A percentile compares a stretch with the other conserved stretches of the same genome.
These are phyloP conservation scores for Morinoia aosen DNA, from an alignment of 2,888 invertebrate genomes.

Conservation along the genomic window DNA sequence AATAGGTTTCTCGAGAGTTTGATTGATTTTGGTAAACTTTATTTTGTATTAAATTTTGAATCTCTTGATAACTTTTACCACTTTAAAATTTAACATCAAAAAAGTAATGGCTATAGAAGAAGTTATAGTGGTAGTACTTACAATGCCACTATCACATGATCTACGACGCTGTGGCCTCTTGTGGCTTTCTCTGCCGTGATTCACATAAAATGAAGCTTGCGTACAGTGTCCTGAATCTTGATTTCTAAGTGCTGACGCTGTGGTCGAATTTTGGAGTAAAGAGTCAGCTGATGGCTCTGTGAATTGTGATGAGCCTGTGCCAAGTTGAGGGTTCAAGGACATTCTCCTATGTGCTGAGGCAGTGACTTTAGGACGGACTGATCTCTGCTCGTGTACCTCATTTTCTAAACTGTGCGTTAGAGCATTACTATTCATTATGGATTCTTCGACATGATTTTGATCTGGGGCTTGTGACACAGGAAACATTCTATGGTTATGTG, in stretches of 20 bases:
- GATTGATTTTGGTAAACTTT: too few species aligned
- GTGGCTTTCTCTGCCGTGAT: not conserved
- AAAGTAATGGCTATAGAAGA: not conserved
- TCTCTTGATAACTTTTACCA: not conserved
- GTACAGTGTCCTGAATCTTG: not conserved
- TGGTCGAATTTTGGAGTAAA: not conserved
- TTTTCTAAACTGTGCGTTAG: not conserved
- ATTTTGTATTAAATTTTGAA: too few species aligned
- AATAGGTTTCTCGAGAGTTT: too few species aligned
- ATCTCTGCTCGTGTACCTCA: not conserved
- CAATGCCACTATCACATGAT: conserved; percentile 37
- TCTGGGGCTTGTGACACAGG: not conserved
- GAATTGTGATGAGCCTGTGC: not conserved
- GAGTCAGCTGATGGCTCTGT: not conserved
- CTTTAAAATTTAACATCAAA: not conserved
- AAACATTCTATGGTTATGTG: not conserved
- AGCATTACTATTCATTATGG: not conserved
- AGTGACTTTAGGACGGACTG: not conserved
- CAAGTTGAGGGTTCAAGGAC: not conserved
- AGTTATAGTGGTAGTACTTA: not conserved
- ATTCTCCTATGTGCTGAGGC: not conserved
- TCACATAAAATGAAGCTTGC: not conserved
- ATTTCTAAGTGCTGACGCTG: not conserved
- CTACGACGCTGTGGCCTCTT: not conserved
- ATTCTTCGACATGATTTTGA: not conserved